These are phyloP conservation scores for Myzus persicae DNA, from an alignment of 1,140 invertebrate species.

Conservation along the genomic window DNA sequence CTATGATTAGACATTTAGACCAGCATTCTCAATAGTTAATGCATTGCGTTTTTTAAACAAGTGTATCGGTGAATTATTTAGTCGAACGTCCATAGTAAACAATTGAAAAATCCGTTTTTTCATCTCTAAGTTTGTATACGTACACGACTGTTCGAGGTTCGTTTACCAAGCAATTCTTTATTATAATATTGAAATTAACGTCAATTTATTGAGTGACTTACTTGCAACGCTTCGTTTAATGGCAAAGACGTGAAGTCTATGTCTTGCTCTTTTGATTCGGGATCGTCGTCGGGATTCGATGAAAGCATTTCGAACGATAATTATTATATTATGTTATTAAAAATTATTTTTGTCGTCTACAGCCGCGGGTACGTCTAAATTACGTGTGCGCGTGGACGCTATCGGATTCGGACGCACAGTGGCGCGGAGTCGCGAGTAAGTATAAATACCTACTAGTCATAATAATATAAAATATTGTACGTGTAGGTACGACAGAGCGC, in stretches of 20 bases:
- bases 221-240: constrained; percentile 50
- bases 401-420: neutral
- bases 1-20: too few relatives aligned
- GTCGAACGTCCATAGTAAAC: neutral
- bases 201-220: constrained; percentile 1
- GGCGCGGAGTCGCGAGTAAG: neutral
- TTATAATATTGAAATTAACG: neutral
- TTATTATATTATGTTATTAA: neutral
- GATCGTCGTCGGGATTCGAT: neutral
- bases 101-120: neutral
- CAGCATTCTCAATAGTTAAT: neutral
- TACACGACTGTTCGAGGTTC: neutral
- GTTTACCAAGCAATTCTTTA: neutral
- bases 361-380: neutral
- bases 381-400: neutral
- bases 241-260: constrained; percentile 46
- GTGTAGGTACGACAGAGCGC: neutral
- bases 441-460: neutral
- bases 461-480: neutral
- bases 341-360: neutral
- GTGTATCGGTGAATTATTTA: neutral
- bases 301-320: neutral
- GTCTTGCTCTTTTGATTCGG: constrained; percentile 12
- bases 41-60: neutral
- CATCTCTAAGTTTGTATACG: neutral